Conservation (phyloP, 2,113 vertebrate species). For the Hucho hucho region DNA sequence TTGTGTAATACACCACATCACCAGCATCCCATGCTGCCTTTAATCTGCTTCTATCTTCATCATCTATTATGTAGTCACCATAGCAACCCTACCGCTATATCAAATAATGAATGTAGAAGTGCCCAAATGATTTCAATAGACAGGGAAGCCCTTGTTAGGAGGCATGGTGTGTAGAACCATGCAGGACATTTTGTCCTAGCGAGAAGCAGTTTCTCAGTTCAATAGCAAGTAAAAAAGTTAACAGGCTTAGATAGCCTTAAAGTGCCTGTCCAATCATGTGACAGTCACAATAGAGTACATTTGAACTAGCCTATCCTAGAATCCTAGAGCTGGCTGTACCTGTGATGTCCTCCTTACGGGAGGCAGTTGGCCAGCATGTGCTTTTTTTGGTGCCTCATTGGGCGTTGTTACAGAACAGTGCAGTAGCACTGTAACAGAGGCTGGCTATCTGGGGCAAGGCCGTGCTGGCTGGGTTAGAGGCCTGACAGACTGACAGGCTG, state of each 20-base stretch:
- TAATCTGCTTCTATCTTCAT: not conserved
- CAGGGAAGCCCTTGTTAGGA: not conserved
- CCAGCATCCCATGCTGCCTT: not conserved
- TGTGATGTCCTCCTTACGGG: not conserved
- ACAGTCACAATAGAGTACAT: not conserved
- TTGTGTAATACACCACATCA: not conserved
- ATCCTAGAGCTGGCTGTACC: not conserved
- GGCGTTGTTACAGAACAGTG: conserved; percentile 43
- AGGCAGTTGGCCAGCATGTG: conserved; percentile 37
- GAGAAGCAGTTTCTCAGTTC: not conserved
- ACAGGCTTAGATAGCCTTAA: not conserved
- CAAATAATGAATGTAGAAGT: not conserved
- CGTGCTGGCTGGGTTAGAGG: conserved; percentile 15
- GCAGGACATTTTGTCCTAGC: not conserved
- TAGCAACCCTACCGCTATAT: not conserved
- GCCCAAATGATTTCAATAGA: not conserved
- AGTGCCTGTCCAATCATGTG: not conserved
- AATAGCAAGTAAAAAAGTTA: not conserved
- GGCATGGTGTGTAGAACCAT: not conserved
- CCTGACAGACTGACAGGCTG: conserved; percentile 23
- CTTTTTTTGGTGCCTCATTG: conserved; percentile 48
- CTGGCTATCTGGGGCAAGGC: conserved; percentile 46
- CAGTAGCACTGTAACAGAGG: conserved; percentile 45
- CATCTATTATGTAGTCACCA: not conserved
- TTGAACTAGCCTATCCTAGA: not conserved